phyloP scores from a whole-genome alignment of 2,113 vertebrate species.

The Menidia beryllina region DNA sequence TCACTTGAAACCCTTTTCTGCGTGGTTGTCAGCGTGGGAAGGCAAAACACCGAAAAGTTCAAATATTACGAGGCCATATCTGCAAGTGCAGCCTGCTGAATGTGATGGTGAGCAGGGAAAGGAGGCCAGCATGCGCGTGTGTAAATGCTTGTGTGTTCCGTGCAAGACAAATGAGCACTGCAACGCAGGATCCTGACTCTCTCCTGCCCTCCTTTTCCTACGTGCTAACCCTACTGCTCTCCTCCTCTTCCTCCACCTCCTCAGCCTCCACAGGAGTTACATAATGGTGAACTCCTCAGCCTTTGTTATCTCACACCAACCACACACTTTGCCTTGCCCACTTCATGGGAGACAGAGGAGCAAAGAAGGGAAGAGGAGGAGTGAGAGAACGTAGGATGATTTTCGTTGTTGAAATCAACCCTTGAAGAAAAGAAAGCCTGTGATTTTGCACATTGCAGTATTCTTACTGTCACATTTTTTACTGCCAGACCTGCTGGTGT shows the following conservation, averaged over 20 bases:
- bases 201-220: slow-evolving; percentile 76
- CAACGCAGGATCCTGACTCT: slow-evolving; percentile 69
- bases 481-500: not conserved
- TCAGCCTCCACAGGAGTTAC: slow-evolving; percentile 80
- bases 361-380: slow-evolving; percentile 68
- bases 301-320: slow-evolving; percentile 77
- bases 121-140: slow-evolving; percentile 42
- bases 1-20: slow-evolving; percentile 54
- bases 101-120: slow-evolving; percentile 56
- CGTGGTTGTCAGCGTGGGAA: slow-evolving; percentile 69
- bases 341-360: slow-evolving; percentile 63
- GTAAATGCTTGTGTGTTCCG: slow-evolving; percentile 29
- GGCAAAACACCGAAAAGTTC: slow-evolving; percentile 65
- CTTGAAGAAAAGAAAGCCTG: slow-evolving; percentile 18
- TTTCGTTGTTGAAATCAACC: slow-evolving; percentile 42
- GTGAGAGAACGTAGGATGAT: slow-evolving; percentile 59
- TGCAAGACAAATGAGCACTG: slow-evolving; percentile 66
- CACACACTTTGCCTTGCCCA: slow-evolving; percentile 70
- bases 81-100: slow-evolving; percentile 60
- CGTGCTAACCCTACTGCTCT: slow-evolving; percentile 72
- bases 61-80: slow-evolving; percentile 57
- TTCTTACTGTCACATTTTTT: slow-evolving; percentile 11
- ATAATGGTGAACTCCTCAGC: slow-evolving; percentile 79
- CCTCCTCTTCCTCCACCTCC: slow-evolving; percentile 77
- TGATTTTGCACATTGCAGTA: slow-evolving; percentile 11